Evolutionary conservation across 2,113 vertebrate genomes (phyloP).

Genomic region (Nicator chloris): DNA sequence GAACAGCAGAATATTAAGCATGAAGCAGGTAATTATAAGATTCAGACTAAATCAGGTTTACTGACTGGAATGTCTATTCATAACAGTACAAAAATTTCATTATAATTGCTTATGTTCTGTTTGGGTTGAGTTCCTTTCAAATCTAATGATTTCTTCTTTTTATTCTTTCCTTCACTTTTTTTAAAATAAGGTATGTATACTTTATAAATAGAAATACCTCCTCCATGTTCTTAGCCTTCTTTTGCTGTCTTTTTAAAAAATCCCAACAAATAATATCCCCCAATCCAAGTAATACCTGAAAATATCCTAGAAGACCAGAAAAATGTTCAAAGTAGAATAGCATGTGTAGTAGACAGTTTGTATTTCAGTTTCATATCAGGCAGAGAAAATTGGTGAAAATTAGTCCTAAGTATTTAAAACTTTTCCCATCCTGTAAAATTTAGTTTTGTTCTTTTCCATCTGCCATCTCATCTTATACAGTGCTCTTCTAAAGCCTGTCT

Average conservation of each 20-base stretch:
- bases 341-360: neutral
- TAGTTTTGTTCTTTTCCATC: neutral
- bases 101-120: constrained; percentile 42
- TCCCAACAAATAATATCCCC: neutral
- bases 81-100: constrained; percentile 39
- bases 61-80: constrained; percentile 30
- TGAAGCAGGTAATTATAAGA: constrained; percentile 51
- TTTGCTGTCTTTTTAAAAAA: neutral
- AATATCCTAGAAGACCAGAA: neutral
- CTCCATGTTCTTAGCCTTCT: neutral
- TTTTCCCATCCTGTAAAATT: neutral
- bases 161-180: neutral
- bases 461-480: neutral
- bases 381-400: neutral
- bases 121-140: constrained; percentile 29
- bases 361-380: neutral
- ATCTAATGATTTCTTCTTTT: neutral
- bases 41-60: constrained; percentile 54
- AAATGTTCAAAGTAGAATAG: neutral
- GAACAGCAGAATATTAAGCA: constrained; percentile 44
- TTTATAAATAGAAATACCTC: neutral
- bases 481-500: neutral
- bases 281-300: neutral
- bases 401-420: neutral
- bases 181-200: neutral